A percentile compares a stretch with the other conserved stretches of the same genome.
phyloP scores from a whole-genome alignment of 2,888 invertebrate genomes.

The Protonemura montana region DNA sequence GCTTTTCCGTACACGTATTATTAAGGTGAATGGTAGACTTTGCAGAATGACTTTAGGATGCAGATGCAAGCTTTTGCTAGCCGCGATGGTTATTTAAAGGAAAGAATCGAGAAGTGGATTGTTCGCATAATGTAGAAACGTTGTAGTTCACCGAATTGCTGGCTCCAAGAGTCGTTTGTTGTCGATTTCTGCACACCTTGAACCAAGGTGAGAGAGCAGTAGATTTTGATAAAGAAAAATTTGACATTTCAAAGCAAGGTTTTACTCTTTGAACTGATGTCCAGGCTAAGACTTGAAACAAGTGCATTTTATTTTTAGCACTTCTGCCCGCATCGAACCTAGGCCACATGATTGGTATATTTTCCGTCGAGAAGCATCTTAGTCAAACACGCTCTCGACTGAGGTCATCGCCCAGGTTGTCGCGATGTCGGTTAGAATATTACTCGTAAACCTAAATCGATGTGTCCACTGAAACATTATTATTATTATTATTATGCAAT shows the following conservation, averaged over 20 bases:
- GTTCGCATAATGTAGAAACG: background rate
- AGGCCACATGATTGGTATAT: too few species aligned
- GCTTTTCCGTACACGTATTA: background rate
- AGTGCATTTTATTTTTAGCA: background rate
- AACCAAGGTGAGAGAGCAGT: background rate
- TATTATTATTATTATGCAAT: background rate
- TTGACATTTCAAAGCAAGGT: background rate
- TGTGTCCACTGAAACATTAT: background rate
- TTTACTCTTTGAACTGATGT: background rate
- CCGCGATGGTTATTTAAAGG: too few species aligned
- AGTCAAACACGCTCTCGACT: too few species aligned
- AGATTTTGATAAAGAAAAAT: background rate
- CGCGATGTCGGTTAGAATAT: too few species aligned
- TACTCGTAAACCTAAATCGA: too few species aligned
- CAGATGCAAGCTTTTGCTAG: too few species aligned
- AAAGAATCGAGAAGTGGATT: background rate
- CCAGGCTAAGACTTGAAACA: conserved; percentile 7
- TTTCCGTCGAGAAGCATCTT: too few species aligned
- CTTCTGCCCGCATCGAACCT: too few species aligned
- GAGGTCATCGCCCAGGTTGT: too few species aligned
- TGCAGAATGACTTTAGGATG: too few species aligned
- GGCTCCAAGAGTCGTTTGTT: background rate
- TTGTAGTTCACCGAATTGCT: background rate
- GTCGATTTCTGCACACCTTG: background rate
- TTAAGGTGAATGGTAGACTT: too few species aligned